Conservation (phyloP, 2,888 invertebrate species). For the Leptopilina drosophilae region DNA sequence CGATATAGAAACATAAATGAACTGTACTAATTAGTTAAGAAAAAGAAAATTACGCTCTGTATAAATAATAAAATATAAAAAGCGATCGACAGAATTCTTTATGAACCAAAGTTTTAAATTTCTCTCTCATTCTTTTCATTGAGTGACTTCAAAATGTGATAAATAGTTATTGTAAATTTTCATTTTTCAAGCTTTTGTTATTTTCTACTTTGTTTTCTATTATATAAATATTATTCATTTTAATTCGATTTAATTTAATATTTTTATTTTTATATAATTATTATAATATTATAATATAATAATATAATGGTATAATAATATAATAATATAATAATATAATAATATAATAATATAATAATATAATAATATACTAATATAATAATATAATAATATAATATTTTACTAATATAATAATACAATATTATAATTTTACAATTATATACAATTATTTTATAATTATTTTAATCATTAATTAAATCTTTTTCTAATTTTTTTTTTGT, state of each 20-base stretch:
- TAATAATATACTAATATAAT: background rate
- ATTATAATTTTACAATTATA: background rate
- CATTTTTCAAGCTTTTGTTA: background rate
- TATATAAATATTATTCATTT: background rate
- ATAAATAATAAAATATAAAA: constrained; percentile 41
- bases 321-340: background rate
- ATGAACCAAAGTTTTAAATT: background rate
- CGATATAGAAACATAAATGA: constrained; percentile 32
- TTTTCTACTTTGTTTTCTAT: background rate
- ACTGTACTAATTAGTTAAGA: constrained; percentile 34
- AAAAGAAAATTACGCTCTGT: constrained; percentile 46
- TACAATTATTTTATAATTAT: too few species aligned
- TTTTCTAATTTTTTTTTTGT: too few species aligned
- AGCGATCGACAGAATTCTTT: background rate
- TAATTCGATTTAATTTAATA: background rate
- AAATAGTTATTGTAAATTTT: constrained; percentile 3
- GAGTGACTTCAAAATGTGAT: background rate
- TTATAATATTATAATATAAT: background rate
- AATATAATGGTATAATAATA: too few species aligned
- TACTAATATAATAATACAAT: background rate
- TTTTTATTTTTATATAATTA: background rate
- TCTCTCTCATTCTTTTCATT: background rate
- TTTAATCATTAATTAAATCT: too few species aligned
- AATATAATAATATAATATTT: background rate
- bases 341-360: background rate